phyloP scores from a whole-genome alignment of 2,888 invertebrate genomes.

The Xestia ashworthii region DNA sequence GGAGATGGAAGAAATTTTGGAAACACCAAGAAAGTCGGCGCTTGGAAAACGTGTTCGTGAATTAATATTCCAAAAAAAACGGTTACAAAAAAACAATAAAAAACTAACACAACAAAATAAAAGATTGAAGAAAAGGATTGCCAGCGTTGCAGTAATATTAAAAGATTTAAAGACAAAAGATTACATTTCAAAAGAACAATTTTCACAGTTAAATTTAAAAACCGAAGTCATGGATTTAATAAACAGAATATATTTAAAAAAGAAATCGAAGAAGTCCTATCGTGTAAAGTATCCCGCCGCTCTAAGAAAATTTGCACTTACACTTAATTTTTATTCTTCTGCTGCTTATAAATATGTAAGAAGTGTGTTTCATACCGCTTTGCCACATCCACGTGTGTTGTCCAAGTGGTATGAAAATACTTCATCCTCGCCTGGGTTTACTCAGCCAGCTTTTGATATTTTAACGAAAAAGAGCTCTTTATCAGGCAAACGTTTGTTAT shows the following conservation, averaged over 20 bases:
- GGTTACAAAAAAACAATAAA: neutral
- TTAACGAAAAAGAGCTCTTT: neutral
- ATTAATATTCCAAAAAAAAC: neutral
- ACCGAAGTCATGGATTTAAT: neutral
- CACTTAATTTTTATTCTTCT: conserved; percentile 1
- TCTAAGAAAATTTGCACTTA: neutral
- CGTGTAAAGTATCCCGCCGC: neutral
- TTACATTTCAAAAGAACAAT: conserved; percentile 5
- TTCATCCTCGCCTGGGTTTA: conserved; percentile 4
- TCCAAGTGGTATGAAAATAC: conserved; percentile 6
- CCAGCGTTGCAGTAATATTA: neutral
- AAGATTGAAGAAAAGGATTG: neutral
- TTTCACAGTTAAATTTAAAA: neutral
- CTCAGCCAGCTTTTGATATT: neutral
- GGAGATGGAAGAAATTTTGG: neutral
- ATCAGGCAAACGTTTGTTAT: neutral
- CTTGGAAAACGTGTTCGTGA: no score
- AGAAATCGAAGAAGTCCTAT: neutral
- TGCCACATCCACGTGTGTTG: conserved; percentile 5
- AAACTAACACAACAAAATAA: neutral
- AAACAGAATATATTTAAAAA: conserved; percentile 1
- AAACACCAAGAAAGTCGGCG: conserved; percentile 6
- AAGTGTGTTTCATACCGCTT: neutral
- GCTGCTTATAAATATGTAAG: conserved; percentile 2
- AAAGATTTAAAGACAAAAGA: neutral